Conservation (phyloP, 2,113 vertebrate genomes). For the Heterotilapia buettikoferi region DNA sequence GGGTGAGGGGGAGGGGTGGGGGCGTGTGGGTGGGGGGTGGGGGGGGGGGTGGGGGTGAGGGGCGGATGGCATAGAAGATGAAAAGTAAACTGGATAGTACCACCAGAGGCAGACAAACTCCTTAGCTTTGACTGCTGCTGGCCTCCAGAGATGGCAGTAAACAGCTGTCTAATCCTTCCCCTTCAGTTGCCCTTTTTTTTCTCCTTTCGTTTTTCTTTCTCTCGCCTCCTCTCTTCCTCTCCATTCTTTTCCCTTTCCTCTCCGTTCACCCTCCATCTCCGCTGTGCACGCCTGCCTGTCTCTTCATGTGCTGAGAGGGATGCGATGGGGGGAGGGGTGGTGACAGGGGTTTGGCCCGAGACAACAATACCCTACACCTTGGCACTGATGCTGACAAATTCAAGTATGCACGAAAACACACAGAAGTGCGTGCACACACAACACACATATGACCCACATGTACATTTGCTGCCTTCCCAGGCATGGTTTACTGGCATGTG, state of each 20-base stretch:
- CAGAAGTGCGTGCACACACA: not conserved
- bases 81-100: constrained; percentile 31
- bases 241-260: not conserved
- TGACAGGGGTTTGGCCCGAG: constrained; percentile 18
- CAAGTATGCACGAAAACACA: not conserved
- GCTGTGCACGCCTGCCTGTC: not conserved
- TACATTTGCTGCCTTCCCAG: not conserved
- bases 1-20: too few relatives aligned
- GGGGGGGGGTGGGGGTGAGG: too few relatives aligned
- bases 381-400: not conserved
- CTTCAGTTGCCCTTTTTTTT: not conserved
- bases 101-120: constrained; percentile 49
- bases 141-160: constrained; percentile 52
- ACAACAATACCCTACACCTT: constrained; percentile 34
- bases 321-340: accelerated
- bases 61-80: constrained; percentile 18
- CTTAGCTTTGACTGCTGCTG: constrained; percentile 39
- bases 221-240: not conserved
- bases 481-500: not conserved
- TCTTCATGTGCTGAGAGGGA: not conserved
- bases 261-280: not conserved
- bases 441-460: not conserved
- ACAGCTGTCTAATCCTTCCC: constrained; percentile 52
- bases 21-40: too few relatives aligned
- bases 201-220: not conserved